Percentiles rank a stretch among this genome's conserved stretches.
Conservation (phyloP, 2,113 vertebrate species). For the Baryphthengus martii region DNA sequence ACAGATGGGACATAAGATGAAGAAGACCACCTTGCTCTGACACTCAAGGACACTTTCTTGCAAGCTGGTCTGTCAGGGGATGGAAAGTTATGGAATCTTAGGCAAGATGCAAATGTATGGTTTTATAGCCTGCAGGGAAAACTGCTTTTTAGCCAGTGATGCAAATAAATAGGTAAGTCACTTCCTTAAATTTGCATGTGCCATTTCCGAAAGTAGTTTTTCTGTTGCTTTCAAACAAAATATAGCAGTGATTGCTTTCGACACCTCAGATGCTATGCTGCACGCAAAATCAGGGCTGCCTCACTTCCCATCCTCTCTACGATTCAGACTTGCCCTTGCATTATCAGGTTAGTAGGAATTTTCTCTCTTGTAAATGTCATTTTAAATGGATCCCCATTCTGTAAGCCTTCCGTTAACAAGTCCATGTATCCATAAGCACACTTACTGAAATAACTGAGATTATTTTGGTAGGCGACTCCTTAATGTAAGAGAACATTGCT, state of each 20-base stretch:
- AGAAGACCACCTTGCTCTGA: background rate
- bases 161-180: conserved; percentile 42
- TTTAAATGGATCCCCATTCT: background rate
- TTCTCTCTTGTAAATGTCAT: background rate
- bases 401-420: background rate
- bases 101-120: background rate
- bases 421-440: background rate
- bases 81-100: background rate
- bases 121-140: conserved; percentile 44
- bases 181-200: conserved; percentile 38
- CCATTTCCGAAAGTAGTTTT: background rate
- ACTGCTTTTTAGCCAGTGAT: conserved; percentile 28
- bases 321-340: background rate
- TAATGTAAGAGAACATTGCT: background rate
- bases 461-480: background rate
- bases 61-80: background rate
- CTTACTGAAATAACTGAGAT: background rate
- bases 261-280: background rate
- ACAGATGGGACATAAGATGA: background rate
- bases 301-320: background rate
- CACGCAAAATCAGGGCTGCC: background rate
- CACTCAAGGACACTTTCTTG: background rate
- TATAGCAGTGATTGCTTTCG: conserved; percentile 9
- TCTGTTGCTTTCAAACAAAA: conserved; percentile 29
- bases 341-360: background rate